phyloP scores from a whole-genome alignment of 2,888 invertebrate genomes.

The Alloplasta piceator region DNA sequence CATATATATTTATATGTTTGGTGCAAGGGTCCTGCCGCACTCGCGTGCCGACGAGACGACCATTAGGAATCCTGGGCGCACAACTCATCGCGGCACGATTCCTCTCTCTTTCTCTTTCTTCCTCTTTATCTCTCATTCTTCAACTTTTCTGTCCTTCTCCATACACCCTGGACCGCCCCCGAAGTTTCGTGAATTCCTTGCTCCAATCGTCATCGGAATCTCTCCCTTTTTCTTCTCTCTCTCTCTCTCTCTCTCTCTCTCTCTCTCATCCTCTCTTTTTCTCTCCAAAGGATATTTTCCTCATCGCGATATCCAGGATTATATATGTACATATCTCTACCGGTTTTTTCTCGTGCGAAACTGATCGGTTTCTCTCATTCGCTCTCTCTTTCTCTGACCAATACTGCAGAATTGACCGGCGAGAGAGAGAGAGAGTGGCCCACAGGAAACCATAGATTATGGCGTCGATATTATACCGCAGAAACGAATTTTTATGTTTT shows the following conservation, averaged over 20 bases:
- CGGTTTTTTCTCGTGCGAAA: too few species aligned
- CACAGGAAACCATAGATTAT: too few species aligned
- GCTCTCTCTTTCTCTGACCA: too few species aligned
- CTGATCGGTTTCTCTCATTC: too few species aligned
- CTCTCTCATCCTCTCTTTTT: slow-evolving; percentile 2
- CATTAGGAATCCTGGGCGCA: slow-evolving; percentile 65
- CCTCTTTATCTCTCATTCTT: not conserved
- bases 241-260: slow-evolving; percentile 4
- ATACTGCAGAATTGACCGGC: too few species aligned
- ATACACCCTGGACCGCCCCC: slow-evolving; percentile 29
- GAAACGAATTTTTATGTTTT: too few species aligned
- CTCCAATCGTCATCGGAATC: slow-evolving; percentile 57
- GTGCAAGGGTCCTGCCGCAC: slow-evolving; percentile 55
- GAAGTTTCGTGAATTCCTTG: slow-evolving; percentile 57
- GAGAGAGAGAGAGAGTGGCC: too few species aligned
- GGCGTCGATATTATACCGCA: too few species aligned
- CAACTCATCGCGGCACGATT: slow-evolving; percentile 63
- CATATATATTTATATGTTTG: slow-evolving; percentile 4
- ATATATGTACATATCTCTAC: too few species aligned
- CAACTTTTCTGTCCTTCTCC: slow-evolving; percentile 4
- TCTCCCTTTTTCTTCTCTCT: slow-evolving; percentile 26
- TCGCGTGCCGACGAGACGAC: slow-evolving; percentile 67
- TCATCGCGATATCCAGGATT: too few species aligned
- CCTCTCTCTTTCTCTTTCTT: not conserved
- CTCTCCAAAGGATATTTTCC: too few species aligned